Conservation (phyloP, 2,797 vertebrate species). For the Myiothlypis coronata region DNA sequence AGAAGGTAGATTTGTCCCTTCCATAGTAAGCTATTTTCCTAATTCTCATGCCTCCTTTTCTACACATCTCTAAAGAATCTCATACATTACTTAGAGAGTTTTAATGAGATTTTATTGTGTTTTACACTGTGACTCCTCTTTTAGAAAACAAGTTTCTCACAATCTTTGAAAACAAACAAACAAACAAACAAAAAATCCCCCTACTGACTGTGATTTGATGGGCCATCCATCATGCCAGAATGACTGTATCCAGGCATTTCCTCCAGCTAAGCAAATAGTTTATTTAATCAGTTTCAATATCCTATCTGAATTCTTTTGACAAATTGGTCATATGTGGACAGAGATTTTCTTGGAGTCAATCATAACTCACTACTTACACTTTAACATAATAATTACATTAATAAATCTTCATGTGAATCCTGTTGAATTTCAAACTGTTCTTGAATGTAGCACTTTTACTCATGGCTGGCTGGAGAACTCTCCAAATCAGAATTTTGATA, state of each 20-base stretch:
- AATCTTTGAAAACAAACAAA: not conserved
- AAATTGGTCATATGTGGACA: not conserved
- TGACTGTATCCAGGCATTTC: not conserved
- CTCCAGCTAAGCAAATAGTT: not conserved
- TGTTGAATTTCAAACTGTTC: not conserved
- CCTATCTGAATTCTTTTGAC: not conserved
- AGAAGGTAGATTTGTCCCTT: not conserved
- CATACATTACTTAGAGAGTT: not conserved
- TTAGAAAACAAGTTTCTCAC: not conserved
- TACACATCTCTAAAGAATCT: not conserved
- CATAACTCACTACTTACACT: not conserved
- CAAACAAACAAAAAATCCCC: not conserved
- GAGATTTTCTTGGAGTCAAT: not conserved
- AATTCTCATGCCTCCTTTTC: not conserved
- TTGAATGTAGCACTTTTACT: not conserved
- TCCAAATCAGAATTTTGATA: not conserved
- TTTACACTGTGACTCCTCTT: not conserved
- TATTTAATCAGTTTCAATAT: not conserved
- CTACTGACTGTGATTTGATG: not conserved
- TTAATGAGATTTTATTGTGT: not conserved
- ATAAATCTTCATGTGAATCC: not conserved
- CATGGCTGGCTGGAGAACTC: not conserved
- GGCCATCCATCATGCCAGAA: not conserved
- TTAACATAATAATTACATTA: not conserved
- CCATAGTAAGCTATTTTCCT: not conserved